Percentiles rank a stretch among this genome's conserved stretches.
These are phyloP conservation scores for Ferdinandea cuprea DNA, from an alignment of 2,888 invertebrate genomes.

Conservation along the genomic window DNA sequence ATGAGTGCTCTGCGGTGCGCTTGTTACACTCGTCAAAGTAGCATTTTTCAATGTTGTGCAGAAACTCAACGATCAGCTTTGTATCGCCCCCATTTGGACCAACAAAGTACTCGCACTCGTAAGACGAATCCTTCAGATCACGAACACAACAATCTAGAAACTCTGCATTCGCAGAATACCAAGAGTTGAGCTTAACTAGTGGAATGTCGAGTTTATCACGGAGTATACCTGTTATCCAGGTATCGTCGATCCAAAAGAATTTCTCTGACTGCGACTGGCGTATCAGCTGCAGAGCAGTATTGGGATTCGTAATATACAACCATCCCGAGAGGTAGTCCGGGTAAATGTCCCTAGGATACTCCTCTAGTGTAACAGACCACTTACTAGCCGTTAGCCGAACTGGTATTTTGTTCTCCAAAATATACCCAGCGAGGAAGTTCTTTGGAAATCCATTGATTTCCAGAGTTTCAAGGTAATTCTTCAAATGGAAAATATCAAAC, in stretches of 20 bases:
- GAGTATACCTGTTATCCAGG: conserved; percentile 92
- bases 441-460: conserved; percentile 79
- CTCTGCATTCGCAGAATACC: conserved; percentile 89
- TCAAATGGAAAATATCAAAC: conserved; percentile 86
- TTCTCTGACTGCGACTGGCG: conserved; percentile 84
- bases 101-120: conserved; percentile 88
- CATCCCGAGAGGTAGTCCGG: conserved; percentile 92
- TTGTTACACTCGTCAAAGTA: conserved; percentile 84
- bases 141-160: conserved; percentile 89
- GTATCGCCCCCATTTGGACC: conserved; percentile 91
- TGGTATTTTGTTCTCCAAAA: conserved; percentile 86
- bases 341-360: conserved; percentile 86
- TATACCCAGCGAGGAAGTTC: conserved; percentile 86
- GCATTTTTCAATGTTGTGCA: conserved; percentile 86
- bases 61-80: conserved; percentile 87
- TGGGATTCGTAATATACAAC: conserved; percentile 90
- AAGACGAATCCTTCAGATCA: conserved; percentile 85
- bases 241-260: conserved; percentile 97
- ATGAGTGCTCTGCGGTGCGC: conserved; percentile 83
- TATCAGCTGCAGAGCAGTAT: conserved; percentile 85
- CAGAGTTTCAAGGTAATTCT: conserved; percentile 82
- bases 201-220: conserved; percentile 85
- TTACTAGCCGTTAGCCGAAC: conserved; percentile 88
- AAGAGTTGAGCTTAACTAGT: conserved; percentile 85
- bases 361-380: conserved; percentile 90